phyloP scores from a whole-genome alignment of 1,140 invertebrate genomes.

The Steinernema feltiae region DNA sequence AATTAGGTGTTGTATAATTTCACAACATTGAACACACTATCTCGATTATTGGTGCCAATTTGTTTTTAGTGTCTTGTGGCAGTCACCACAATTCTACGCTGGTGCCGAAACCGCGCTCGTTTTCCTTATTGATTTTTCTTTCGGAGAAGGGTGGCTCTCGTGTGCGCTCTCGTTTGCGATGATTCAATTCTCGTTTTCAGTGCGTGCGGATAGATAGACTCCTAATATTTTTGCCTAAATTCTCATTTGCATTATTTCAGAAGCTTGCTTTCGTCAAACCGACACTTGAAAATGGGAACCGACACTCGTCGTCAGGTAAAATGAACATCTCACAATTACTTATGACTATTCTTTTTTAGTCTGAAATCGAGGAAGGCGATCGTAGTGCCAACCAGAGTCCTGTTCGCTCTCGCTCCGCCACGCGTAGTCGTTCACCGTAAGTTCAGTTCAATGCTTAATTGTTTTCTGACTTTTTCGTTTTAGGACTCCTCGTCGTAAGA shows the following conservation, averaged over 20 bases:
- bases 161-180: not conserved
- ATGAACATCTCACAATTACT: too few species aligned
- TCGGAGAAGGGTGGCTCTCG: not conserved
- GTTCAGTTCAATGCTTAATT: not conserved
- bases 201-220: too few species aligned
- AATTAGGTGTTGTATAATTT: too few species aligned
- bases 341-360: too few species aligned
- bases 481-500: not conserved
- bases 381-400: not conserved
- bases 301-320: not conserved
- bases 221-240: too few species aligned
- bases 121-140: not conserved
- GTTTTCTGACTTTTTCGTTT: not conserved
- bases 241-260: too few species aligned
- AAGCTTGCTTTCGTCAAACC: too few species aligned
- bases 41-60: not conserved
- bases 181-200: not conserved
- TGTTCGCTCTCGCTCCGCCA: not conserved
- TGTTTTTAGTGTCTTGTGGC: not conserved
- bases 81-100: not conserved
- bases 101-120: not conserved
- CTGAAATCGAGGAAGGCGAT: not conserved
- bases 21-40: too few species aligned
- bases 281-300: too few species aligned
- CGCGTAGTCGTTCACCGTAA: not conserved